These are phyloP conservation scores for Arctopsyche grandis DNA, from an alignment of 1,140 invertebrate species.

Conservation along the genomic window DNA sequence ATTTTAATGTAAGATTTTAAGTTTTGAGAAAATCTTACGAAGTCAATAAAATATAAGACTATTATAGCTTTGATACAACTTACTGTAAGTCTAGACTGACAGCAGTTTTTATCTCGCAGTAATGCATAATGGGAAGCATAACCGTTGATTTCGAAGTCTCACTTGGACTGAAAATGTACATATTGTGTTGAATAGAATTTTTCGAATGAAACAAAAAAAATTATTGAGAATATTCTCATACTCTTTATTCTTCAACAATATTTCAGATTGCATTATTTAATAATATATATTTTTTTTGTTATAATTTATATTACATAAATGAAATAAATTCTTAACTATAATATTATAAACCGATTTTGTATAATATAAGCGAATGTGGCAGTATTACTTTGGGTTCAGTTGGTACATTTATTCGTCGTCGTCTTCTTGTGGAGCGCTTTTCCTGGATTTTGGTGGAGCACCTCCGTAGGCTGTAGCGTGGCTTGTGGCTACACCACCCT, in stretches of 20 bases:
- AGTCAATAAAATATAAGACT: too few relatives aligned
- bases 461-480: constrained; percentile 76
- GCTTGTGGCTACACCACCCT: constrained; percentile 73
- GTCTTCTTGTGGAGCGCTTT: not conserved
- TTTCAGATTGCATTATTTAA: constrained; percentile 36
- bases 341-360: not conserved
- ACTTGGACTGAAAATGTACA: too few relatives aligned
- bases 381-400: constrained; percentile 37
- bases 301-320: constrained; percentile 53
- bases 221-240: constrained; percentile 35
- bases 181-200: too few relatives aligned
- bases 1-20: too few relatives aligned
- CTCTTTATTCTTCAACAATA: constrained; percentile 44
- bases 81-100: too few relatives aligned
- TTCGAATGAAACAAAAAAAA: constrained; percentile 19
- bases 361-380: constrained; percentile 35
- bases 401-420: constrained; percentile 41
- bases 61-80: too few relatives aligned
- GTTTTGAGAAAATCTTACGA: too few relatives aligned
- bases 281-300: constrained; percentile 28
- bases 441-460: constrained; percentile 33
- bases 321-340: constrained; percentile 42
- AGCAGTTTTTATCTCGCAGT: too few relatives aligned
- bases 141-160: too few relatives aligned
- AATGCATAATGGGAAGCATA: too few relatives aligned